phyloP scores from a whole-genome alignment of 2,888 invertebrate genomes.

The Epirrhoe tristata region DNA sequence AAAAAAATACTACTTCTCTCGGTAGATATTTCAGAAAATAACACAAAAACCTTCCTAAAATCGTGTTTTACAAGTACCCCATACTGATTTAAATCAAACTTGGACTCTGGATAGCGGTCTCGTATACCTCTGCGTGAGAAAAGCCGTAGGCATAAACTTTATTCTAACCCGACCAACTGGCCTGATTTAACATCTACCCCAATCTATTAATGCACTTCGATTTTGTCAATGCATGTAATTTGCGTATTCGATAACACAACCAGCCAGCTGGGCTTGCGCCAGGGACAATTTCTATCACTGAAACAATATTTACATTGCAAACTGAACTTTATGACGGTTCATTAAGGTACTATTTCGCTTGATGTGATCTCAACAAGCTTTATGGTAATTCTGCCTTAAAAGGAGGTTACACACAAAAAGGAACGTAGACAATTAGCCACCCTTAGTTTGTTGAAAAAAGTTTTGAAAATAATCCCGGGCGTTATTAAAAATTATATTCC shows the following conservation, averaged over 20 bases:
- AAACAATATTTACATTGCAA: neutral
- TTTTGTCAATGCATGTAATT: conserved; percentile 25
- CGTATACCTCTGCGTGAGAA: no score
- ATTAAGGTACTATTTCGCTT: neutral
- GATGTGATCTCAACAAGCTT: neutral
- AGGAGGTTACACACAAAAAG: neutral
- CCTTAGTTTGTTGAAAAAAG: neutral
- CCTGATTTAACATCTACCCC: conserved; percentile 10
- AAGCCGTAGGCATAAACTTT: neutral
- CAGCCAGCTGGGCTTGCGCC: conserved; percentile 22
- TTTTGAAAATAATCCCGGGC: neutral
- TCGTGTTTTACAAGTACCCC: no score
- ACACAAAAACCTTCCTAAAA: no score
- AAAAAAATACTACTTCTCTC: no score
- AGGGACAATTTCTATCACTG: conserved; percentile 3
- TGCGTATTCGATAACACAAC: conserved; percentile 19
- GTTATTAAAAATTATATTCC: neutral
- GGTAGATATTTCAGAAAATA: no score
- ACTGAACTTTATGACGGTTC: neutral
- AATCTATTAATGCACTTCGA: conserved; percentile 21
- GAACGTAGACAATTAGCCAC: neutral
- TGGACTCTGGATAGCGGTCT: no score
- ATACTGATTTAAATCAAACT: no score
- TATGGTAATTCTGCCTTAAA: neutral
- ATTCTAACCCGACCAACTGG: conserved; percentile 13